Conservation (phyloP, 2,888 invertebrate genomes). For the Celastrina argiolus region DNA sequence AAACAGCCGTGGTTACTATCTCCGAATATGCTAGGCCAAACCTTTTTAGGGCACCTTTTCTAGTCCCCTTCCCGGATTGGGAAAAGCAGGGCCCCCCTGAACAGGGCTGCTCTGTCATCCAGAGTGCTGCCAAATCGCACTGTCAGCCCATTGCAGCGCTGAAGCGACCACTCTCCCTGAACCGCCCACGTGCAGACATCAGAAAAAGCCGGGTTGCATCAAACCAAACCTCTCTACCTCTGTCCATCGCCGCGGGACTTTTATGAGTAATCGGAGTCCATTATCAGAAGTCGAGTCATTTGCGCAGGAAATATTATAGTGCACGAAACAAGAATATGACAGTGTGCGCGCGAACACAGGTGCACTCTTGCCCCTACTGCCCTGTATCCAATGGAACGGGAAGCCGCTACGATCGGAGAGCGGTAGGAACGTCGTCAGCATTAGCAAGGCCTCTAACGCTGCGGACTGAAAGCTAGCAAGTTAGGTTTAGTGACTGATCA, state of each 20-base stretch:
- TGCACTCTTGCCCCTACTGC: no score
- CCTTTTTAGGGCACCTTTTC: slow-evolving; percentile 37
- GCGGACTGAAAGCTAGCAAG: no score
- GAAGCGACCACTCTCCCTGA: slow-evolving; percentile 36
- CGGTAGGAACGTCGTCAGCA: no score
- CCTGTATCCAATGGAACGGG: no score
- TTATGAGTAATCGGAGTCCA: neutral
- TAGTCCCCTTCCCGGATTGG: slow-evolving; percentile 34
- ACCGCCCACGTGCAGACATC: neutral
- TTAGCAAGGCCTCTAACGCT: no score
- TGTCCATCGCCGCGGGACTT: neutral
- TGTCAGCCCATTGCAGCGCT: slow-evolving; percentile 29
- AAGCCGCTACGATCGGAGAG: no score
- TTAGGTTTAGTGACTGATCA: no score
- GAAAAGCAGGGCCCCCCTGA: slow-evolving; percentile 37
- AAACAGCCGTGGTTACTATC: slow-evolving; percentile 31
- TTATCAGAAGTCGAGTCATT: no score
- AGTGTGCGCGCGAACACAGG: no score
- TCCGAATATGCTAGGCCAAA: slow-evolving; percentile 24
- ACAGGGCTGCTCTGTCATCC: slow-evolving; percentile 35
- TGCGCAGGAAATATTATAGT: no score
- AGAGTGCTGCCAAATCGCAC: slow-evolving; percentile 32
- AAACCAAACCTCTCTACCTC: no score
- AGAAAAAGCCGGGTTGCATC: neutral
- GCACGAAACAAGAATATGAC: no score